A percentile compares a stretch with the other conserved stretches of the same genome.
Conservation (phyloP, 2,113 vertebrate species). For the Zosterops hypoxanthus region DNA sequence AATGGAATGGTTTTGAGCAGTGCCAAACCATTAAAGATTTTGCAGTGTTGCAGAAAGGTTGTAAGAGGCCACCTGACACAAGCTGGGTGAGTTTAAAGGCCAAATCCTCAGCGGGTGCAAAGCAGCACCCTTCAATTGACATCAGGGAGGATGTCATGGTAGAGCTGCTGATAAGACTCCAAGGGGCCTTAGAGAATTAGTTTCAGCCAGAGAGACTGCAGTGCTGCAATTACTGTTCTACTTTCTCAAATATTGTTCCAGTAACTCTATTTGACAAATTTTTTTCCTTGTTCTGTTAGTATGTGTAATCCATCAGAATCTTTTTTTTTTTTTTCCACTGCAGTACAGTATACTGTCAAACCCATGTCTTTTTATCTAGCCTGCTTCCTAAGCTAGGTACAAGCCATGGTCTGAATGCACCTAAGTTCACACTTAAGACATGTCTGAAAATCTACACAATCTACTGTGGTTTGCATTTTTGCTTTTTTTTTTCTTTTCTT, state of each 20-base stretch:
- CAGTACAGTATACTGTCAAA: not conserved
- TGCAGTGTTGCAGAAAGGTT: slow-evolving; percentile 40
- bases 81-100: slow-evolving; percentile 8
- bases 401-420: not conserved
- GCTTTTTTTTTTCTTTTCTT: not conserved
- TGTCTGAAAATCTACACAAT: not conserved
- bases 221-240: not conserved
- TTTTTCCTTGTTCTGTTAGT: not conserved
- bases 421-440: not conserved
- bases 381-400: not conserved
- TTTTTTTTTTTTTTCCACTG: not conserved
- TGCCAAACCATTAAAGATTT: slow-evolving; percentile 36
- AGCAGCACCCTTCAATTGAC: not conserved
- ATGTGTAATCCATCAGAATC: not conserved
- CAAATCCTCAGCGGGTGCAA: not conserved
- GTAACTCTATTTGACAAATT: not conserved
- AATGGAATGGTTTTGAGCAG: slow-evolving; percentile 17
- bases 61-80: slow-evolving; percentile 13
- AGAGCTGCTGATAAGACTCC: not conserved
- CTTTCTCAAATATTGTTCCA: not conserved
- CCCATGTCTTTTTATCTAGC: not conserved
- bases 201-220: not conserved
- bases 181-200: not conserved
- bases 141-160: not conserved
- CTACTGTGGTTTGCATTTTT: not conserved